A percentile compares a stretch with the other conserved stretches of the same genome.
These are phyloP conservation scores for Hydrotaea diabolus DNA, from an alignment of 2,888 invertebrate species.

Conservation along the genomic window DNA sequence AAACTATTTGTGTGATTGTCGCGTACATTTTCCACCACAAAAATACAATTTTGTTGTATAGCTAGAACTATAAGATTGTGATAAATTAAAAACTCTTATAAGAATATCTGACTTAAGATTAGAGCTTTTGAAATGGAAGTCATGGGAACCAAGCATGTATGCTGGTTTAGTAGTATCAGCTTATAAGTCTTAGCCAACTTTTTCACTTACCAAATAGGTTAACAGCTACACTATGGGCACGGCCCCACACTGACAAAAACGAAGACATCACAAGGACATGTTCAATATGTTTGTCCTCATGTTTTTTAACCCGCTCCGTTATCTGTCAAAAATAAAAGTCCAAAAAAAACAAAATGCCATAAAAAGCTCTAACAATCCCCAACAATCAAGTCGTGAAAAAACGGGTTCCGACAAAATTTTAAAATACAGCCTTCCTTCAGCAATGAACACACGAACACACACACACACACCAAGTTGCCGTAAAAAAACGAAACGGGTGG, in stretches of 20 bases:
- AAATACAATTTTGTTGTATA: no score
- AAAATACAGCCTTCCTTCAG: not conserved
- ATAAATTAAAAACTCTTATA: no score
- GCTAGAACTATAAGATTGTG: no score
- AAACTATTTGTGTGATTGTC: no score
- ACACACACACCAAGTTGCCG: not conserved
- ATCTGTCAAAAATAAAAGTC: not conserved
- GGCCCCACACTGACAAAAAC: not conserved
- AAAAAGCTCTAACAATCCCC: not conserved
- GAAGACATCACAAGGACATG: not conserved
- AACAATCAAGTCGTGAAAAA: not conserved
- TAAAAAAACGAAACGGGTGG: not conserved
- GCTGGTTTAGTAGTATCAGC: no score
- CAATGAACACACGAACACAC: not conserved
- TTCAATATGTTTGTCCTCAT: not conserved
- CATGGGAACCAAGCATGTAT: no score
- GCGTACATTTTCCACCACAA: no score
- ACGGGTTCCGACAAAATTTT: not conserved
- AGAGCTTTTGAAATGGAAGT: no score
- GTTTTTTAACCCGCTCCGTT: not conserved
- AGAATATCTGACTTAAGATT: no score
- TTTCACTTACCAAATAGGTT: no score
- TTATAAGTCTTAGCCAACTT: no score
- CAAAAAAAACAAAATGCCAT: not conserved
- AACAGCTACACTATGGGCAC: no score